Base-by-base conservation (phyloP, 2,113 vertebrate genomes). In the Xenopus laevis region DNA sequence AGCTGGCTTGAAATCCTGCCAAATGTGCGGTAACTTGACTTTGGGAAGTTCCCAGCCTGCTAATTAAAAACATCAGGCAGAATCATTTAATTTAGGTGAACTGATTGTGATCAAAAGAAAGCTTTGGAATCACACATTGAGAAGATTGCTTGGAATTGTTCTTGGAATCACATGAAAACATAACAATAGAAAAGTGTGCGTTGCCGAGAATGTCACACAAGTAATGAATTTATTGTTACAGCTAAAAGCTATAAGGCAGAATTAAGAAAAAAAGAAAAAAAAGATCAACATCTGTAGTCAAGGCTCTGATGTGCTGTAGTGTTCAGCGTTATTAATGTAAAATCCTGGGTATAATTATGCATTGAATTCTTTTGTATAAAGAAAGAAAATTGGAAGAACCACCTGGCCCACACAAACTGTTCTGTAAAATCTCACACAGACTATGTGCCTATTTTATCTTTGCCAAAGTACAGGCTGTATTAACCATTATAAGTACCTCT, bases 361-460 rank as follows among this genome's bases (percentile, higher is more conserved):
- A 82, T 72, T 84, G 79, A 86, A 82, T 81, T 52, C 82, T 79
- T 80, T 79, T 78, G 30, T 82, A 79, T 81, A 79, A 79, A 81
- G 84, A 76, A 55, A n/a, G 53, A 55, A 55, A 55, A 55, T 16
- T 18, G 53, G 53, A n/a, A n/a, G 17, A 55, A 55, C 53, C 53
- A 55, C 53, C 53, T 55, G 53, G 53, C 15, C 53, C 53, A 55
- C 53, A 55, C 53, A 55, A 55, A 16, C 7, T n/a, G 53, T 55
- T 55, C 53, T n/a, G 15, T 50, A 55, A 55, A 55, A 55, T n/a
- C 53, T 55, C 7, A 16, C 7, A n/a, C 53, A 55, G 53, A 55
- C 53, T 55, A n/a, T 55, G 15, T n/a, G 17, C 53, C 53, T 16
- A n/a, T 55, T 55, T 55, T n/a, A 16, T 55, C 15, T 55, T 55